phyloP scores from a whole-genome alignment of 2,888 invertebrate genomes.

The Shargacucullia verbasci region DNA sequence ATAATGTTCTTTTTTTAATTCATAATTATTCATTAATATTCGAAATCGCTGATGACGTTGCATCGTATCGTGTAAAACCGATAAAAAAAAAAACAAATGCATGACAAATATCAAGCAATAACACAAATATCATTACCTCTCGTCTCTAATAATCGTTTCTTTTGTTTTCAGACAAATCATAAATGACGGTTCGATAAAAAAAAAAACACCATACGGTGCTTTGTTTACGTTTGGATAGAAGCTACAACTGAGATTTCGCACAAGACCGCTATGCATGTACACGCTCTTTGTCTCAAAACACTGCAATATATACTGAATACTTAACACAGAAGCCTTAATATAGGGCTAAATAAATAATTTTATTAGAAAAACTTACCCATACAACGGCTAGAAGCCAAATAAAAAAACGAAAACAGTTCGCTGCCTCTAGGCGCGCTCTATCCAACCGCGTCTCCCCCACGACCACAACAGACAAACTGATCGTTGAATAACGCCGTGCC shows the following conservation, averaged over 20 bases:
- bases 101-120: too few species aligned
- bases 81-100: constrained; percentile 1
- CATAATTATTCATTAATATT: too few species aligned
- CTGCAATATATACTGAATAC: constrained; percentile 1
- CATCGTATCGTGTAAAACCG: background rate
- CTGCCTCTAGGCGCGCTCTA: constrained; percentile 80
- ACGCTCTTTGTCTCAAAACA: constrained; percentile 45
- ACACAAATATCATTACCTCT: background rate
- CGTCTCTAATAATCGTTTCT: background rate
- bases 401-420: constrained; percentile 87
- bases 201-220: constrained; percentile 33
- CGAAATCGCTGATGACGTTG: constrained; percentile 7
- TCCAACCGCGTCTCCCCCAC: constrained; percentile 72
- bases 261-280: constrained; percentile 41
- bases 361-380: constrained; percentile 82
- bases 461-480: constrained; percentile 82
- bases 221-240: constrained; percentile 56
- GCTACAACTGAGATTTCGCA: constrained; percentile 35
- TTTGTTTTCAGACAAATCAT: constrained; percentile 1
- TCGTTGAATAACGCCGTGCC: constrained; percentile 71
- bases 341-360: constrained; percentile 26
- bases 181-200: constrained; percentile 13
- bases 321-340: constrained; percentile 18
- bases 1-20: background rate
- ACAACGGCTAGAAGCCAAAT: constrained; percentile 90